Percentiles rank a stretch among this genome's conserved stretches.
Conservation (phyloP, 2,888 invertebrate species). For the Orchesella flavescens region DNA sequence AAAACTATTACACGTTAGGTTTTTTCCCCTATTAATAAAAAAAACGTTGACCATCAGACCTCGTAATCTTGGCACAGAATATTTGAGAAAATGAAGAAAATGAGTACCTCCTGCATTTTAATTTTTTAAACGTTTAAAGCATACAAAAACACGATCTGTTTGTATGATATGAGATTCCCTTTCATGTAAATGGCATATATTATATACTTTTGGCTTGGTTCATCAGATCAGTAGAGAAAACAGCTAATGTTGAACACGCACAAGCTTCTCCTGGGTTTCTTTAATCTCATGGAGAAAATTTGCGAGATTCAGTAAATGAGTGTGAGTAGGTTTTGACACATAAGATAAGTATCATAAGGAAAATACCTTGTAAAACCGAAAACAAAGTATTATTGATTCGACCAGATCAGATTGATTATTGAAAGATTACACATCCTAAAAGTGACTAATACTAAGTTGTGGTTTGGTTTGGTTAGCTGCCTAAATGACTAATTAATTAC, state of each 20-base stretch:
- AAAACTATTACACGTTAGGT: too few relatives aligned
- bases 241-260: neutral
- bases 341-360: too few relatives aligned
- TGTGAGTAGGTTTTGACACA: too few relatives aligned
- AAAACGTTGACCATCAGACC: slow-evolving; percentile 42
- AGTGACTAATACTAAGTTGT: too few relatives aligned
- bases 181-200: neutral
- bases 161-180: slow-evolving; percentile 5
- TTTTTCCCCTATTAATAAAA: neutral
- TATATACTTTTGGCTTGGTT: neutral
- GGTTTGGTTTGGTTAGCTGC: too few relatives aligned
- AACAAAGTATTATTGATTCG: neutral
- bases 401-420: too few relatives aligned
- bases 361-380: neutral
- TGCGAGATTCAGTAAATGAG: too few relatives aligned
- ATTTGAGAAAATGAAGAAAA: slow-evolving; percentile 7
- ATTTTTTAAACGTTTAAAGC: slow-evolving; percentile 7
- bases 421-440: too few relatives aligned
- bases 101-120: slow-evolving; percentile 4
- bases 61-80: slow-evolving; percentile 55
- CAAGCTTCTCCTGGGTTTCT: neutral
- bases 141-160: neutral
- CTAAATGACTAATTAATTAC: neutral
- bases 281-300: too few relatives aligned
- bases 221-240: neutral